Percentiles rank a stretch among this genome's conserved stretches.
Evolutionary conservation across 2,797 vertebrate species (phyloP).

Genomic region (Tangara arthus): DNA sequence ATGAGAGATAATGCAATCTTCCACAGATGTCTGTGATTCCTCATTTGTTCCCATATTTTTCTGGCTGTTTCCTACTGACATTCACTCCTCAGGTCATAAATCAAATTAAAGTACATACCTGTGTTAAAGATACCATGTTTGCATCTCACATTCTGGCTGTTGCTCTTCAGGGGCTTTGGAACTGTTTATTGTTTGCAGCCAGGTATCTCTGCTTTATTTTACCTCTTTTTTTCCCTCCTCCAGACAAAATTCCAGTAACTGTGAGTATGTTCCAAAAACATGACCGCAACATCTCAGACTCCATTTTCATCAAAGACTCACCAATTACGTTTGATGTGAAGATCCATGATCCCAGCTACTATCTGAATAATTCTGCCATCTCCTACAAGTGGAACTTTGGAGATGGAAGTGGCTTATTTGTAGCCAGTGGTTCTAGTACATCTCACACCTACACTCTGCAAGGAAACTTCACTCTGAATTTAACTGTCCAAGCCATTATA

Average conservation of each 20-base stretch:
- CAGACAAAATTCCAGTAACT: constrained; percentile 88
- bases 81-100: background rate
- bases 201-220: background rate
- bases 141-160: background rate
- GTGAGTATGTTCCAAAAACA: constrained; percentile 89
- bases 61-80: background rate
- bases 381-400: constrained; percentile 90
- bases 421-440: constrained; percentile 76
- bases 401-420: constrained; percentile 80
- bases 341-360: constrained; percentile 90
- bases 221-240: background rate
- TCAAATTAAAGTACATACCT: background rate
- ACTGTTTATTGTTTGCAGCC: background rate
- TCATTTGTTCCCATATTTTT: background rate
- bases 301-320: constrained; percentile 83
- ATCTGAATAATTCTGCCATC: constrained; percentile 84
- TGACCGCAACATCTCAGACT: constrained; percentile 80
- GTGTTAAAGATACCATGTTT: background rate
- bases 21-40: background rate
- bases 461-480: constrained; percentile 83
- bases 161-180: background rate
- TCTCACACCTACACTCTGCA: constrained; percentile 82
- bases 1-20: background rate
- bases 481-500: constrained; percentile 87
- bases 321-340: constrained; percentile 84